These are phyloP conservation scores for Gymnothorax javanicus DNA, from an alignment of 2,797 vertebrate genomes.

Conservation along the genomic window DNA sequence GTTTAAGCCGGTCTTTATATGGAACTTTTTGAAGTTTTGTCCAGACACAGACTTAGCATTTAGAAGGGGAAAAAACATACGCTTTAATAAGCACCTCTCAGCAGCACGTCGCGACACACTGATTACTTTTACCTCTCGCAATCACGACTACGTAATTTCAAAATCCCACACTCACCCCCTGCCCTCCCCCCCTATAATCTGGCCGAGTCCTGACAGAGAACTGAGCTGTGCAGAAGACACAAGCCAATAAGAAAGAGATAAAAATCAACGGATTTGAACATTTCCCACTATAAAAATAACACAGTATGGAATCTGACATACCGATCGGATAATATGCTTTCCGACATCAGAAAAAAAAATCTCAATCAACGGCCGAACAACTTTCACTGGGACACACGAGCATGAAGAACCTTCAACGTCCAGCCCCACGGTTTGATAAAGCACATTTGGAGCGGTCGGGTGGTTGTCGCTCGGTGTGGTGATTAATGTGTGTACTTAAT, in stretches of 20 bases:
- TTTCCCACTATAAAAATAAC: background rate
- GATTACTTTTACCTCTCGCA: background rate
- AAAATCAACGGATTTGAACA: background rate
- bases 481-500: background rate
- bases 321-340: background rate
- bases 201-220: conserved; percentile 5
- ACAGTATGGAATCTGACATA: background rate
- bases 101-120: background rate
- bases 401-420: background rate
- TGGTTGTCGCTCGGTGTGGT: background rate
- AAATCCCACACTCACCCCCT: background rate
- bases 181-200: background rate
- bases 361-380: background rate
- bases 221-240: background rate
- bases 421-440: too few relatives aligned
- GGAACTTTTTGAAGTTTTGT: background rate
- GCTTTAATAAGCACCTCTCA: background rate
- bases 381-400: background rate
- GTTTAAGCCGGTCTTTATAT: conserved; percentile 49
- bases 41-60: conserved; percentile 46
- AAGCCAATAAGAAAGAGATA: background rate
- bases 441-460: background rate
- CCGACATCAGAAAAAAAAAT: background rate
- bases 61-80: background rate
- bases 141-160: background rate